Evolutionary conservation across 2,113 vertebrate genomes (phyloP).

Genomic region (Opisthocomus hoazin): DNA sequence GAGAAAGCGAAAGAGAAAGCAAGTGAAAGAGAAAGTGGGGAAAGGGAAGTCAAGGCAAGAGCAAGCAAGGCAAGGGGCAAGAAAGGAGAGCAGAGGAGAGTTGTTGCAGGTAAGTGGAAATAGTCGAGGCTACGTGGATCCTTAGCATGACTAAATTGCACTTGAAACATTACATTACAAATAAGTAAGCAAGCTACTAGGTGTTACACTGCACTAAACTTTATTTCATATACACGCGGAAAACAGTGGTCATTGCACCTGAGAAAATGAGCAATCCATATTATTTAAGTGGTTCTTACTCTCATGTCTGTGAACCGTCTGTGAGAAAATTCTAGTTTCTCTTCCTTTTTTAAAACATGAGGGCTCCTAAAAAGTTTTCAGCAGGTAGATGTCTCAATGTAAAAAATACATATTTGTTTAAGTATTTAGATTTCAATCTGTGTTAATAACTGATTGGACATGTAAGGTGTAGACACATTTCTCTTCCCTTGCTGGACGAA

Average conservation of each 20-base stretch:
- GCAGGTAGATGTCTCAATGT: rapidly evolving
- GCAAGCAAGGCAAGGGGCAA: neutral
- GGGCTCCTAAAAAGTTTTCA: neutral
- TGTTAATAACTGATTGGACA: neutral
- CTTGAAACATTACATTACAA: neutral
- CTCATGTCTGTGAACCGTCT: neutral
- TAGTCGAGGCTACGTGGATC: neutral
- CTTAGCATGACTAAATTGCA: neutral
- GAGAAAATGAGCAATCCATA: neutral
- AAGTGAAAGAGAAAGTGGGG: neutral
- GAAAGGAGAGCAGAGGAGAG: neutral
- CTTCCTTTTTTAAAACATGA: neutral
- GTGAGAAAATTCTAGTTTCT: neutral
- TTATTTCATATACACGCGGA: neutral
- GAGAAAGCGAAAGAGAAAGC: constrained; percentile 3
- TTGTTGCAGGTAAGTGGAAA: neutral
- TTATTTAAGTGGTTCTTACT: neutral
- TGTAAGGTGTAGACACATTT: neutral
- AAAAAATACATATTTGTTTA: neutral
- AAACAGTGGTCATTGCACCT: neutral
- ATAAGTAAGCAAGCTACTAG: neutral
- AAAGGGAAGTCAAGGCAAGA: neutral
- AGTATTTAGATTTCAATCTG: neutral
- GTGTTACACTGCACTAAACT: neutral
- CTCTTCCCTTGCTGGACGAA: neutral